A percentile compares a stretch with the other conserved stretches of the same genome.
These are phyloP conservation scores for Calyptomena viridis DNA, from an alignment of 2,113 vertebrate genomes.

Conservation along the genomic window DNA sequence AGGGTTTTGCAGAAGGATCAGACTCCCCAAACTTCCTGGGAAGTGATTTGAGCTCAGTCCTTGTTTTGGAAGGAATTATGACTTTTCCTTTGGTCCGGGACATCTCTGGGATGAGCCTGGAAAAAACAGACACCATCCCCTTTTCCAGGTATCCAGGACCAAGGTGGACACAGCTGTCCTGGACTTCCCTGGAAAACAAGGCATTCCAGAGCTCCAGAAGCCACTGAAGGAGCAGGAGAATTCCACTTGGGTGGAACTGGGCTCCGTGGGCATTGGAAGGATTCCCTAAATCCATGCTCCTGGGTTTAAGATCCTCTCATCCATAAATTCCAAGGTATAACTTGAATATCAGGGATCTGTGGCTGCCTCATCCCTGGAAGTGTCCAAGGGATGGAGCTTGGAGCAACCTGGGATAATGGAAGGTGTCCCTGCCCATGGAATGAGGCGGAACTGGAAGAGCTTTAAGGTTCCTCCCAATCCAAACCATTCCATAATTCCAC, in stretches of 20 bases:
- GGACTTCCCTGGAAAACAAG: background rate
- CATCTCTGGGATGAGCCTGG: background rate
- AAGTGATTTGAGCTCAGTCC: background rate
- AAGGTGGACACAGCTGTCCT: background rate
- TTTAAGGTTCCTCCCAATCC: background rate
- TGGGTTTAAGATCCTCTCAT: no score
- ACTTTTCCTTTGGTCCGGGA: background rate
- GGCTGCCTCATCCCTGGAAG: no score
- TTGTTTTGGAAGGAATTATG: background rate
- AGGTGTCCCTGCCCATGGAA: background rate
- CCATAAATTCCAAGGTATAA: no score
- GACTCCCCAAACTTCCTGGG: background rate
- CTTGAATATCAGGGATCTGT: no score
- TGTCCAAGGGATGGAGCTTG: no score
- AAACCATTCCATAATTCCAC: no score
- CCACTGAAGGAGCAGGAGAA: background rate
- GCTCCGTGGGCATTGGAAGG: background rate
- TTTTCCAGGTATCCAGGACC: background rate
- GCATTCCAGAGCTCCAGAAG: background rate
- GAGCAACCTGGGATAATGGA: no score
- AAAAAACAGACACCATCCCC: background rate
- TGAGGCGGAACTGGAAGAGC: no score
- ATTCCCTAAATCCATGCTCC: background rate
- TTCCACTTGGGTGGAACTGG: background rate
- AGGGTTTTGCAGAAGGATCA: background rate